Conservation (phyloP, 2,888 invertebrate species). For the Opisthograptis luteolata region DNA sequence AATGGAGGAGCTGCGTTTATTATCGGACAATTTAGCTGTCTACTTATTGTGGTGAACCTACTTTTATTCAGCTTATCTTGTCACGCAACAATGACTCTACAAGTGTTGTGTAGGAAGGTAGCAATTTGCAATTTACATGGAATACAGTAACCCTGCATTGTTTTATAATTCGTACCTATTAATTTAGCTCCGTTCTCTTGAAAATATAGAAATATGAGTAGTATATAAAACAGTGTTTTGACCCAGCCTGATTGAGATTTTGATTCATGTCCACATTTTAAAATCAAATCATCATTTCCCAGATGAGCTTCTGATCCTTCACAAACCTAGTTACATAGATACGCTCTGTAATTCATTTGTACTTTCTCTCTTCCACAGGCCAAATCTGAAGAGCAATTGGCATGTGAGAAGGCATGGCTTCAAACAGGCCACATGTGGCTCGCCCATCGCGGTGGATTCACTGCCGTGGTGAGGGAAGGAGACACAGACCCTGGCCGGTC, state of each 20-base stretch:
- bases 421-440: constrained; percentile 94
- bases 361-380: constrained; percentile 72
- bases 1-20: constrained; percentile 6
- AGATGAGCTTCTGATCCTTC: no score
- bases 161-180: no score
- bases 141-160: no score
- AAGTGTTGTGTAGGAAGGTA: neutral
- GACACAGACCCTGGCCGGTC: constrained; percentile 88
- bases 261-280: no score
- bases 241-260: no score
- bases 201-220: no score
- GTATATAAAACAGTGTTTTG: no score
- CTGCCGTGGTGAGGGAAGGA: constrained; percentile 91
- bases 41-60: neutral
- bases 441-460: constrained; percentile 96
- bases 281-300: no score
- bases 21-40: constrained; percentile 3
- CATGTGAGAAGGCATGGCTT: constrained; percentile 87
- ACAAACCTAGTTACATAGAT: no score
- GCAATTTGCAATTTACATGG: no score
- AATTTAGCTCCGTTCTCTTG: no score
- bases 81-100: no score
- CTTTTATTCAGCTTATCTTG: neutral
- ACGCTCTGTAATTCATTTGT: neutral
- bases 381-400: constrained; percentile 86